Evolutionary conservation across 92 coral and sea anemone species (phyloP).

Genomic region (Epizoanthus scotinus): DNA sequence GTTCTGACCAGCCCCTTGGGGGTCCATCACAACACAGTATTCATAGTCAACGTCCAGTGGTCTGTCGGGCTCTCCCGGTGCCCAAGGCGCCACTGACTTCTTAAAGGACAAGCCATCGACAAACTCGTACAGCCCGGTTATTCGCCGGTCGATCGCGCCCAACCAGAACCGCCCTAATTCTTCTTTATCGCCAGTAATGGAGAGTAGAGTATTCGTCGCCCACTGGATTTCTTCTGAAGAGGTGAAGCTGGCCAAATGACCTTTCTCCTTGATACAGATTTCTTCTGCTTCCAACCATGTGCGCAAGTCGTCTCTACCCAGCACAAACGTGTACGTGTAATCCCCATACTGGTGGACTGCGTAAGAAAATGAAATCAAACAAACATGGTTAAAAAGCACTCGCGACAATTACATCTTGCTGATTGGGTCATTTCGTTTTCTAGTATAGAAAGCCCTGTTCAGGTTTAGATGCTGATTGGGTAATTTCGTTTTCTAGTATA

Average conservation of each 20-base stretch:
- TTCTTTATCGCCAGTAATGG: conserved; percentile 42
- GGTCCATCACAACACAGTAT: conserved; percentile 70
- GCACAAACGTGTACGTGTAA: conserved; percentile 69
- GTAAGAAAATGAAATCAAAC: neutral
- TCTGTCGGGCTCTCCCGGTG: conserved; percentile 74
- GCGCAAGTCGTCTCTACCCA: conserved; percentile 64
- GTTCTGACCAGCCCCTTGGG: conserved; percentile 22
- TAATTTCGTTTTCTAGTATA: no score
- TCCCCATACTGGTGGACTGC: conserved; percentile 64
- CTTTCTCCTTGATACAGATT: conserved; percentile 63
- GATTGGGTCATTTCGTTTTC: no score
- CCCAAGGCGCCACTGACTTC: conserved; percentile 77
- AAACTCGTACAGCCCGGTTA: conserved; percentile 68
- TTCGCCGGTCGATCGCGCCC: conserved; percentile 72
- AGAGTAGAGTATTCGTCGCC: conserved; percentile 51
- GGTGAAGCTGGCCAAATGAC: conserved; percentile 67
- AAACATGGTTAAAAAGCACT: neutral
- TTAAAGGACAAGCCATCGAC: conserved; percentile 72
- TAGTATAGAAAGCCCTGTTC: no score
- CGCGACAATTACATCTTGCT: neutral
- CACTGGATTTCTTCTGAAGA: conserved; percentile 55
- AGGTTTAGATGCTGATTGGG: no score
- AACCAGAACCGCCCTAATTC: conserved; percentile 70
- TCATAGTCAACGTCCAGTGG: conserved; percentile 52
- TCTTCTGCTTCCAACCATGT: conserved; percentile 81